phyloP scores from a whole-genome alignment of 2,113 vertebrate genomes.

The Aldabrachelys gigantea region DNA sequence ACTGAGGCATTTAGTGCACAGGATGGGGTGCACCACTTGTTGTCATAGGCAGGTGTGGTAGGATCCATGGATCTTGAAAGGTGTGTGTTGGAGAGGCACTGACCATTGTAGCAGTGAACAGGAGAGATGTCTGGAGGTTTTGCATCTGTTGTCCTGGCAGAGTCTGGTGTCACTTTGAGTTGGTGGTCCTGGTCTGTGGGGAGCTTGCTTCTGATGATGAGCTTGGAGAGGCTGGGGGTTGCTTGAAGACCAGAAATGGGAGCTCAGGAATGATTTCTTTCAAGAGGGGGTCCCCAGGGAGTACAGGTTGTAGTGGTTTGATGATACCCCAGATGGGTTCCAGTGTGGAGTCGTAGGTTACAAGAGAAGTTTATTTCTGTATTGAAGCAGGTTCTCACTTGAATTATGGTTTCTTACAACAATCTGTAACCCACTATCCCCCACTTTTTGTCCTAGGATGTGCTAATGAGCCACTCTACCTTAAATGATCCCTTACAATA shows the following conservation, averaged over 20 bases:
- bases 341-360: background rate
- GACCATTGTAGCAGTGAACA: background rate
- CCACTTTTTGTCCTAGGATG: no score
- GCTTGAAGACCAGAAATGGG: background rate
- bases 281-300: background rate
- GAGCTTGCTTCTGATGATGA: background rate
- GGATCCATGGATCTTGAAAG: background rate
- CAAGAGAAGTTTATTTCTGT: background rate
- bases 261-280: no score
- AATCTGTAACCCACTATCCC: no score
- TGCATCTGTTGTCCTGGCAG: background rate
- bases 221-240: background rate
- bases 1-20: background rate
- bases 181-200: background rate
- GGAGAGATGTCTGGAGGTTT: background rate
- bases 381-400: no score
- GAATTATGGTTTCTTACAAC: no score
- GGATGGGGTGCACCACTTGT: no score
- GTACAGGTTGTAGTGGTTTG: no score
- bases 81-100: no score
- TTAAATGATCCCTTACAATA: background rate
- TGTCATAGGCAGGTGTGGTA: background rate
- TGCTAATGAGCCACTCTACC: no score
- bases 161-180: no score
- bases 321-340: background rate